Percentiles rank a stretch among this genome's conserved stretches.
Evolutionary conservation across 2,797 vertebrate genomes (phyloP).

Genomic region (Antennarius maculatus): DNA sequence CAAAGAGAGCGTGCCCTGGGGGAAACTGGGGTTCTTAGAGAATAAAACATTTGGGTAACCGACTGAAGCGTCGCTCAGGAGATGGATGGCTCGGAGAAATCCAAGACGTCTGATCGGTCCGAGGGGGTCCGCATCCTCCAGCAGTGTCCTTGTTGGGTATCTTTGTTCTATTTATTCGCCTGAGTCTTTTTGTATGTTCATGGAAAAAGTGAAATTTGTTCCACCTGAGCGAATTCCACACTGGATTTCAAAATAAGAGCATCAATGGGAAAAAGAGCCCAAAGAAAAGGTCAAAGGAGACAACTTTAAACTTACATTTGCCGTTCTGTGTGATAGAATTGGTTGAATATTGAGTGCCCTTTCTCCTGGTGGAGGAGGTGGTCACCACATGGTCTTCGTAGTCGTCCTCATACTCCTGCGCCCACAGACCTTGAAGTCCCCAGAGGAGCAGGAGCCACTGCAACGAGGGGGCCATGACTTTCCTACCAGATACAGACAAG

Average conservation of each 20-base stretch:
- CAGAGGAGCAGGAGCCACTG: conserved; percentile 83
- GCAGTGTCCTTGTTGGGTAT: conserved; percentile 50
- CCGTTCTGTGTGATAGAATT: conserved; percentile 78
- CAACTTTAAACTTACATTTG: conserved; percentile 77
- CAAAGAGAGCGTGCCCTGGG: conserved; percentile 61
- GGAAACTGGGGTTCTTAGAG: conserved; percentile 57
- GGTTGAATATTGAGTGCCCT: conserved; percentile 70
- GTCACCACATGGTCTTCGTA: conserved; percentile 64
- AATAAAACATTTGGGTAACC: conserved; percentile 70
- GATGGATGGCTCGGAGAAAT: conserved; percentile 59
- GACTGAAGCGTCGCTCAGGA: conserved; percentile 53
- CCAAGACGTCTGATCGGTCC: conserved; percentile 58
- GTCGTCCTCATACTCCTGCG: conserved; percentile 82
- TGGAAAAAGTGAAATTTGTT: conserved; percentile 22
- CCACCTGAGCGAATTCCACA: conserved; percentile 30
- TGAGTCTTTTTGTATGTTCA: conserved; percentile 8
- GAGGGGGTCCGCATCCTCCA: conserved; percentile 48
- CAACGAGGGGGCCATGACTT: conserved; percentile 68
- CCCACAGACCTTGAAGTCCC: conserved; percentile 75
- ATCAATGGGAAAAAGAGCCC: neutral
- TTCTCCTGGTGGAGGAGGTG: conserved; percentile 61
- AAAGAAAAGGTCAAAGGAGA: neutral
- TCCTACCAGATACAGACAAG: conserved; percentile 31
- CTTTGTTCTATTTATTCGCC: conserved; percentile 48
- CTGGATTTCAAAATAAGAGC: conserved; percentile 1